These are phyloP conservation scores for Ranitomeya imitator DNA, from an alignment of 2,113 vertebrate genomes.

Conservation along the genomic window DNA sequence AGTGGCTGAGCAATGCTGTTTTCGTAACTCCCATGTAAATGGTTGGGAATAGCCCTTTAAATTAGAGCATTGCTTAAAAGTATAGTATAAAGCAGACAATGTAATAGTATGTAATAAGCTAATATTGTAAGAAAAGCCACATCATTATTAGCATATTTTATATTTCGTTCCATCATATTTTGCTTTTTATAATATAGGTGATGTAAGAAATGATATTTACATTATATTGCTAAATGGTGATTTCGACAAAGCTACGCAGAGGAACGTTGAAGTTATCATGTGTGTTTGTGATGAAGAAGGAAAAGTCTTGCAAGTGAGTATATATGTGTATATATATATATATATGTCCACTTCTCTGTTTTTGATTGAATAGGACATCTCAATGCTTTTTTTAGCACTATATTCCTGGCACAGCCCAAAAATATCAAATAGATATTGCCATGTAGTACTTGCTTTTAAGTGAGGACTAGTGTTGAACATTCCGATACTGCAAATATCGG, in stretches of 20 bases:
- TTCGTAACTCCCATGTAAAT: no score
- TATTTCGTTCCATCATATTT: neutral
- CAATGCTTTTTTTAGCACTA: neutral
- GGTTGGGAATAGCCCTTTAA: no score
- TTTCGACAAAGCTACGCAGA: slow-evolving; percentile 97
- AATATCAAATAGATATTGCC: neutral
- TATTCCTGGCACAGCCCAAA: neutral
- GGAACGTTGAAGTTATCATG: slow-evolving; percentile 96
- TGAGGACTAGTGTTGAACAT: no score
- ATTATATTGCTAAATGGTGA: slow-evolving; percentile 89
- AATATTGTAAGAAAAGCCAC: neutral
- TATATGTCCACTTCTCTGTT: no score
- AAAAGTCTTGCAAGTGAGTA: slow-evolving; percentile 86
- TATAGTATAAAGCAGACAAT: no score
- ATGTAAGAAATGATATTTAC: slow-evolving; percentile 97
- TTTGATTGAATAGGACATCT: neutral
- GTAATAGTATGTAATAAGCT: no score
- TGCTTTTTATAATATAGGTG: slow-evolving; percentile 68
- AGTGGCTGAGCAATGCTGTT: no score
- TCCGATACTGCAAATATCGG: no score
- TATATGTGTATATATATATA: slow-evolving; percentile 58
- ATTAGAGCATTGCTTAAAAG: no score
- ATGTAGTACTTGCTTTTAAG: neutral
- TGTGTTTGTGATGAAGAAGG: slow-evolving; percentile 94
- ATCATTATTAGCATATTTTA: neutral